phyloP scores from a whole-genome alignment of 2,113 vertebrate genomes.

The Erythrolamprus reginae region DNA sequence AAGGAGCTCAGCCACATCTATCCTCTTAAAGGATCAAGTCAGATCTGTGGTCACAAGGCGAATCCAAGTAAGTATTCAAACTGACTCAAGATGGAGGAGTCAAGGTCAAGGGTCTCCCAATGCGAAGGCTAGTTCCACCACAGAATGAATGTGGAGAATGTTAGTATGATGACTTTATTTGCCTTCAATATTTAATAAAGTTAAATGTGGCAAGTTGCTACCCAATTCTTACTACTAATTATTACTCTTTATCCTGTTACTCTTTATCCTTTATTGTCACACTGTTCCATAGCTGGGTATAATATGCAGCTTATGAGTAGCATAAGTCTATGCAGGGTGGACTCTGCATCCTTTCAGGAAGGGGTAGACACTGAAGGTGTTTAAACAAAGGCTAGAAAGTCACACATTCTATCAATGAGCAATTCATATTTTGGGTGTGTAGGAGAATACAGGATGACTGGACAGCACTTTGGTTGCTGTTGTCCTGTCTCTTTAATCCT shows the following conservation, averaged over 20 bases:
- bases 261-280: neutral
- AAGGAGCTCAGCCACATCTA: no score
- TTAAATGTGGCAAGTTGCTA: neutral
- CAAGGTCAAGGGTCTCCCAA: no score
- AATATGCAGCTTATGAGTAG: neutral
- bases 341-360: neutral
- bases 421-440: neutral
- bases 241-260: no score
- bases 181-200: slow-evolving; percentile 17
- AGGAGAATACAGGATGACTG: neutral
- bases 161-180: neutral
- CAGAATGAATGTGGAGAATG: no score
- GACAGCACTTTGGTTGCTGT: neutral
- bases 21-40: no score
- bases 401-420: neutral
- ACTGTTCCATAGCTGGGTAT: neutral
- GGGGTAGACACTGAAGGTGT: neutral
- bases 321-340: neutral
- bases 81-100: no score
- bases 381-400: neutral
- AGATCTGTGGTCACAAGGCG: no score
- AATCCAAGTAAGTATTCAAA: no score
- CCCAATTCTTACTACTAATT: neutral
- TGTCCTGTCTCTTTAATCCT: neutral
- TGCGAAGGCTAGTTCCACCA: no score